Evolutionary conservation across 2,113 vertebrate genomes (phyloP).

Genomic region (Mustela lutreola): DNA sequence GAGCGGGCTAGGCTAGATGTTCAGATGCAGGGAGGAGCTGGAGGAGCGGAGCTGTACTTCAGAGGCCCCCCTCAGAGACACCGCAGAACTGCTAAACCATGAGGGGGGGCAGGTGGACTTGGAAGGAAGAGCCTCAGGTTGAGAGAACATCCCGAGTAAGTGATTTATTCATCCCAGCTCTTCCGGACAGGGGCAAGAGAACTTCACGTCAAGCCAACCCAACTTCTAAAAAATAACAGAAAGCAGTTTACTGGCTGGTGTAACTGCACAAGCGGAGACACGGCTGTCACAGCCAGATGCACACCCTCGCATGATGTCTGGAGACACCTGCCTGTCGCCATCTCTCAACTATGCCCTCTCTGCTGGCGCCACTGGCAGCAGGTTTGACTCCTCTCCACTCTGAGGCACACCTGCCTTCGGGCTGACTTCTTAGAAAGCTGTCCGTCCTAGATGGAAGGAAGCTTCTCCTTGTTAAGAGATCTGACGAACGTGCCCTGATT

Average conservation of each 20-base stretch:
- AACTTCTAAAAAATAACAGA: not conserved
- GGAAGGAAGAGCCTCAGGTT: not conserved
- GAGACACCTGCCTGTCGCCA: not conserved
- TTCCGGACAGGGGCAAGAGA: not conserved
- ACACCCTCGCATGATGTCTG: not conserved
- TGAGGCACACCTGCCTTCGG: not conserved
- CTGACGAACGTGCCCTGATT: not conserved
- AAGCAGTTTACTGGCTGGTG: not conserved
- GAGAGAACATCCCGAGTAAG: not conserved
- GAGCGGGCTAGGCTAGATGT: not conserved
- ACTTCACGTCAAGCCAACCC: not conserved
- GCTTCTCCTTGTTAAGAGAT: not conserved
- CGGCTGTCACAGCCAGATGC: not conserved
- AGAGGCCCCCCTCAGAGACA: not conserved
- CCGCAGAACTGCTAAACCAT: not conserved
- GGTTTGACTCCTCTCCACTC: not conserved
- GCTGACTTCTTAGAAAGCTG: not conserved
- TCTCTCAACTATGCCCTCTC: not conserved
- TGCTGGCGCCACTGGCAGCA: not conserved
- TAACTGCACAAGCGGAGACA: not conserved
- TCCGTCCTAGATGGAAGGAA: not conserved
- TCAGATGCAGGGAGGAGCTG: not conserved
- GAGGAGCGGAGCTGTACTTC: not conserved
- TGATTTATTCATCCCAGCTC: not conserved
- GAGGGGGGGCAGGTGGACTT: not conserved